phyloP scores from a whole-genome alignment of 2,888 invertebrate species.

The Tiliacea aurago region DNA sequence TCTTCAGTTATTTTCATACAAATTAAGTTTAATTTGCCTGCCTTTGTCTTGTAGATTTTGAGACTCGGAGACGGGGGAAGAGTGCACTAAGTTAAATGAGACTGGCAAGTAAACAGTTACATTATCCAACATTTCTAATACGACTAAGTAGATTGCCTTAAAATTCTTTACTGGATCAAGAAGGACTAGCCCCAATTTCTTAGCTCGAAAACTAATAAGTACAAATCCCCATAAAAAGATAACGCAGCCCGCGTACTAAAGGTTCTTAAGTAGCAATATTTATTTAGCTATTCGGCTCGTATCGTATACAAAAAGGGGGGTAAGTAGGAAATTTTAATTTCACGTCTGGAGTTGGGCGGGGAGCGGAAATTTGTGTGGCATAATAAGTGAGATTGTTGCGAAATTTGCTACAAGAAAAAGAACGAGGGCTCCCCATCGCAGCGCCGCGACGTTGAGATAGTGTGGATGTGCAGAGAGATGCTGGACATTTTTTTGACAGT shows the following conservation, averaged over 20 bases:
- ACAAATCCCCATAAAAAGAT: conserved; percentile 70
- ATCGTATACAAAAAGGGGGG: conserved; percentile 83
- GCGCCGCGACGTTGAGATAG: conserved; percentile 62
- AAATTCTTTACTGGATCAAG: conserved; percentile 36
- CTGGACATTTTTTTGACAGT: not conserved
- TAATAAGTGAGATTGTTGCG: conserved; percentile 91
- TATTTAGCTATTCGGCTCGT: conserved; percentile 87
- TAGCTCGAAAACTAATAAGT: conserved; percentile 66
- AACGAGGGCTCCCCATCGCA: conserved; percentile 87
- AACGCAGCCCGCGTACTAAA: conserved; percentile 73
- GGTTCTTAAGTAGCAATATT: conserved; percentile 85
- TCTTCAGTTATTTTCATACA: not conserved
- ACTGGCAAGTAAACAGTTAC: not conserved
- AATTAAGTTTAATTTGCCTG: not conserved
- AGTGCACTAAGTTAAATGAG: not conserved
- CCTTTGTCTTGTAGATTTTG: not conserved
- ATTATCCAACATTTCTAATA: conserved; percentile 31
- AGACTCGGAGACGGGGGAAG: not conserved
- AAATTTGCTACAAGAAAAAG: conserved; percentile 91
- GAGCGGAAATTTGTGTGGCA: conserved; percentile 90
- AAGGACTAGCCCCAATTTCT: conserved; percentile 52
- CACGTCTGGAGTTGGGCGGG: conserved; percentile 87
- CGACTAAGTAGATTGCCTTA: conserved; percentile 9
- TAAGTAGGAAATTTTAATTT: conserved; percentile 90
- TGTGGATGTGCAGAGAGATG: conserved; percentile 70